Evolutionary conservation across 2,113 vertebrate species (phyloP).

Genomic region (Varanus komodoensis): DNA sequence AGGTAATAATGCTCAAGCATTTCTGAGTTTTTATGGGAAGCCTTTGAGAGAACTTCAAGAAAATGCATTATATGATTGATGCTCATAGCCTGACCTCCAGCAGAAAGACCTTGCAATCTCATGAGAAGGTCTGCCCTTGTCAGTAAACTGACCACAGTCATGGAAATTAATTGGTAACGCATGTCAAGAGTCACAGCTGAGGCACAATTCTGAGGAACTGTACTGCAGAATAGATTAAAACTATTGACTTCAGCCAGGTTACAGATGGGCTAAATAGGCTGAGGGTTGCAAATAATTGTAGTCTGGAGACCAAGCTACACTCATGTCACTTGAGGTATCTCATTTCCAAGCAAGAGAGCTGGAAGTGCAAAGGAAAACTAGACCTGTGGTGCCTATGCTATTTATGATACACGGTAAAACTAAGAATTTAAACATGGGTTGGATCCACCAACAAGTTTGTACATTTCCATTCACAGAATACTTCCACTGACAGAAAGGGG

Average conservation of each 20-base stretch:
- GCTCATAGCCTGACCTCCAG: not conserved
- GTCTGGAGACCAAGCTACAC: not conserved
- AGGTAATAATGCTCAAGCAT: not conserved
- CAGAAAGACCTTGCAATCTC: not conserved
- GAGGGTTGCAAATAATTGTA: slow-evolving; percentile 16
- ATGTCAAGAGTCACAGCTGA: slow-evolving; percentile 18
- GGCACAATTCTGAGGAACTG: slow-evolving; percentile 16
- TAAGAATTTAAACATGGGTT: not conserved
- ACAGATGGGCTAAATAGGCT: not conserved
- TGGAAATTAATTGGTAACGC: slow-evolving; percentile 9
- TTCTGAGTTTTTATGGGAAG: not conserved
- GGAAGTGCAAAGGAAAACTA: not conserved
- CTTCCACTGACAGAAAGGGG: not conserved
- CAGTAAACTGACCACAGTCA: not conserved
- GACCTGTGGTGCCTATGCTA: not conserved
- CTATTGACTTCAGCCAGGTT: not conserved
- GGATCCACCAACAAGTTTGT: not conserved
- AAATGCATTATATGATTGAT: slow-evolving; percentile 3
- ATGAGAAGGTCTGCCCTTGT: not conserved
- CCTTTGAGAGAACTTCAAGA: slow-evolving; percentile 10
- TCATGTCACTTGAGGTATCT: not conserved
- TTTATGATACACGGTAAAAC: not conserved
- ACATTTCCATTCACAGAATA: not conserved
- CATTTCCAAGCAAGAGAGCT: not conserved
- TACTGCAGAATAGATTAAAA: not conserved